phyloP scores from a whole-genome alignment of 2,113 vertebrate genomes.

The Vidua chalybeata region DNA sequence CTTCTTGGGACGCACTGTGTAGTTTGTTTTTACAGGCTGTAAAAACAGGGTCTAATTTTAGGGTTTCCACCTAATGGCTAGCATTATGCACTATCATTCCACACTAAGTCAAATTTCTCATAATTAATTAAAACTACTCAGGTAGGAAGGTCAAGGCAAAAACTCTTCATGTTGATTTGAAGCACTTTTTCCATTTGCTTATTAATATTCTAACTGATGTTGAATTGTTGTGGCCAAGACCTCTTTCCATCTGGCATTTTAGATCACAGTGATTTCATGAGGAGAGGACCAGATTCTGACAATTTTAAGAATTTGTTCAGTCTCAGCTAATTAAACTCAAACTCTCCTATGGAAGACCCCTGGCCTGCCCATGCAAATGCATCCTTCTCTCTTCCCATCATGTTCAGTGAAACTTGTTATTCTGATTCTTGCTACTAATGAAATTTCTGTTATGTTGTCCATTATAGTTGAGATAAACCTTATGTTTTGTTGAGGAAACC shows the following conservation, averaged over 20 bases:
- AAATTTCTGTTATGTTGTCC: background rate
- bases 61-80: background rate
- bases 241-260: background rate
- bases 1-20: background rate
- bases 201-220: background rate
- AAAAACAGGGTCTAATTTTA: slow-evolving; percentile 23
- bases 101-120: background rate
- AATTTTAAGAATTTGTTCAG: background rate
- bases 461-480: background rate
- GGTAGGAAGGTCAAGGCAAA: slow-evolving; percentile 23
- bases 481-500: background rate
- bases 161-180: background rate
- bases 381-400: background rate
- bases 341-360: background rate
- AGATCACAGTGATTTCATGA: background rate
- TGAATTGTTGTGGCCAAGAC: background rate
- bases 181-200: slow-evolving; percentile 15
- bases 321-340: background rate
- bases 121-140: slow-evolving; percentile 37
- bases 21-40: background rate
- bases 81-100: background rate
- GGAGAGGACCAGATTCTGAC: background rate
- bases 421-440: background rate
- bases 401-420: background rate
- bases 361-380: background rate